phyloP scores from a whole-genome alignment of 2,797 vertebrate genomes.

The Channallabes apus region DNA sequence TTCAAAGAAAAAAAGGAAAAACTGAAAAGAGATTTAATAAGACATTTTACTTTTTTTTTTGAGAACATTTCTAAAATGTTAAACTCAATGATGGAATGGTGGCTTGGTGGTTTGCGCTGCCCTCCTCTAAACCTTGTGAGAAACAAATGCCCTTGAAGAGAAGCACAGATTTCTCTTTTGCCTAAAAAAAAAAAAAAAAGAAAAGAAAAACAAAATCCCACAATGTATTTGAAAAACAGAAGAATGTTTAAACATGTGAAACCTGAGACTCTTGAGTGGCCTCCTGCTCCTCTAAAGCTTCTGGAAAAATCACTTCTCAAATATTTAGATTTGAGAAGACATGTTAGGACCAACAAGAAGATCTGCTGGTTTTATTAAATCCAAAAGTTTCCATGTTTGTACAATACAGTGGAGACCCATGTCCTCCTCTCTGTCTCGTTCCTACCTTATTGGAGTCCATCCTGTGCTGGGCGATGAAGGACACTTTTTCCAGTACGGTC shows the following conservation, averaged over 20 bases:
- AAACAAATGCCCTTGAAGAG: background rate
- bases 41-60: background rate
- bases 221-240: background rate
- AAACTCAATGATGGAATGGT: background rate
- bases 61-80: background rate
- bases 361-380: background rate
- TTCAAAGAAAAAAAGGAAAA: background rate
- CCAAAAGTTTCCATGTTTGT: background rate
- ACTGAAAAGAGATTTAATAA: background rate
- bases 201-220: background rate
- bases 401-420: background rate
- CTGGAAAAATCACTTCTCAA: background rate
- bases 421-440: background rate
- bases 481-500: conserved; percentile 83
- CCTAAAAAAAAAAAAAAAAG: background rate
- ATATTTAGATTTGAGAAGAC: background rate
- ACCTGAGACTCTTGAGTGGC: background rate
- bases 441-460: conserved; percentile 84
- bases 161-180: background rate
- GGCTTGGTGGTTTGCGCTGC: background rate
- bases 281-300: background rate
- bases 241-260: conserved; percentile 6
- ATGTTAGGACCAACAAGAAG: background rate
- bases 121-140: background rate
- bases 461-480: conserved; percentile 82